Conservation (phyloP, 2,888 invertebrate genomes). For the Heliconius sara region DNA sequence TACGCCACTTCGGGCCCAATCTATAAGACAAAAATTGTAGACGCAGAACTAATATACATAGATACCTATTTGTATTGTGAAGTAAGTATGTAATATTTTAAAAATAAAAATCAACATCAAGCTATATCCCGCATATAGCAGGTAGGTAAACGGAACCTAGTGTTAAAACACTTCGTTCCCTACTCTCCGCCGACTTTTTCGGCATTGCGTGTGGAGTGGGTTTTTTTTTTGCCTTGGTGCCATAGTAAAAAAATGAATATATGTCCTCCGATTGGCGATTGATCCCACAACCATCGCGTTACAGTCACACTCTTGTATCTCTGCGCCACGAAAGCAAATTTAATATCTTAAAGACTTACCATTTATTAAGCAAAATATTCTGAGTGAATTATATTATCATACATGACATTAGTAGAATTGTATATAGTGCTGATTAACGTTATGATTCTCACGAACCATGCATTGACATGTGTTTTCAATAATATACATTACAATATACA, state of each 20-base stretch:
- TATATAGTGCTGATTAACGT: slow-evolving; percentile 24
- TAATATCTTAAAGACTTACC: background rate
- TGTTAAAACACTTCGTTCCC: no score
- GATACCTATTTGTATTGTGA: background rate
- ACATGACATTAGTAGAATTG: slow-evolving; percentile 32
- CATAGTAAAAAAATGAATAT: no score
- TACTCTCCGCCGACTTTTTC: no score
- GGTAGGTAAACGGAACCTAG: no score
- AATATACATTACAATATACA: slow-evolving; percentile 56
- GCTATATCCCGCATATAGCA: no score
- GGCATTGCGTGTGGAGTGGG: no score
- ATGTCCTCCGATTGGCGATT: no score
- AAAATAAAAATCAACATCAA: background rate
- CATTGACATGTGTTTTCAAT: slow-evolving; percentile 73
- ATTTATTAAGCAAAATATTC: background rate
- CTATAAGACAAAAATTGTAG: background rate
- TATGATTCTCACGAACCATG: slow-evolving; percentile 39
- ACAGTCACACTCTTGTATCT: no score
- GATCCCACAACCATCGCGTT: no score
- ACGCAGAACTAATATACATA: background rate
- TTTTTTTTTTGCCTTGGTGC: no score
- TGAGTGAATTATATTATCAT: slow-evolving; percentile 1
- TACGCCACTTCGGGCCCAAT: background rate
- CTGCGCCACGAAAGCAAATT: no score
- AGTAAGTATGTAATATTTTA: background rate